Percentiles rank a stretch among this genome's conserved stretches.
These are phyloP conservation scores for Agrypnia vestita DNA, from an alignment of 1,140 invertebrate genomes.

Conservation along the genomic window DNA sequence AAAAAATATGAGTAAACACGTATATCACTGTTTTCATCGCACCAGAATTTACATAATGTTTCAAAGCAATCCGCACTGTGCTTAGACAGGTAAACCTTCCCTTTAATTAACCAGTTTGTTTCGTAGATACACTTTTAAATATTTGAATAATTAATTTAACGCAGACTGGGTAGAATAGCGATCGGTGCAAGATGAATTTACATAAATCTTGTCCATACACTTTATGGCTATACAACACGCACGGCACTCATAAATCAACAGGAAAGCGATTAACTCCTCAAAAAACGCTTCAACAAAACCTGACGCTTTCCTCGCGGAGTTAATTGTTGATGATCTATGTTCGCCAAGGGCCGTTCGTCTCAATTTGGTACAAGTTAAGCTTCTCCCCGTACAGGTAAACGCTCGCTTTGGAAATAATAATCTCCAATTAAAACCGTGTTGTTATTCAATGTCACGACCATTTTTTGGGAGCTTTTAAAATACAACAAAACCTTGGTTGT, in stretches of 20 bases:
- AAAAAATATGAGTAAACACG: too few species aligned
- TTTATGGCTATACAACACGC: conserved; percentile 53
- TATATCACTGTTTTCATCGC: too few species aligned
- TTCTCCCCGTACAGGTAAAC: conserved; percentile 23
- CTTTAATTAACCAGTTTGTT: conserved; percentile 36
- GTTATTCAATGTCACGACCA: conserved; percentile 36
- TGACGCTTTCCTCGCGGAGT: conserved; percentile 46
- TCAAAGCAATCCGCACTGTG: too few species aligned
- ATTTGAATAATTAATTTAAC: conserved; percentile 40
- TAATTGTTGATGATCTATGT: conserved; percentile 58
- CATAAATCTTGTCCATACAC: conserved; percentile 51
- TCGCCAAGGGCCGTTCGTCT: conserved; percentile 50
- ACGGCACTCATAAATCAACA: conserved; percentile 55
- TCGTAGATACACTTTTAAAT: neutral
- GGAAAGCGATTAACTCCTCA: conserved; percentile 56
- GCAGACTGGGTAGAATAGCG: conserved; percentile 23
- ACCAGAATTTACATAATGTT: too few species aligned
- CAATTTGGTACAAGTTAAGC: conserved; percentile 44
- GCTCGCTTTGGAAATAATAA: conserved; percentile 40
- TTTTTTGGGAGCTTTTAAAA: conserved; percentile 16
- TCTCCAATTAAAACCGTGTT: conserved; percentile 45
- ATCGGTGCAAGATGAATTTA: conserved; percentile 40
- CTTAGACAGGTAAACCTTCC: conserved; percentile 4
- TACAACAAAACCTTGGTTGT: neutral
- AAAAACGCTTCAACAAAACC: conserved; percentile 50